A percentile compares a stretch with the other conserved stretches of the same genome.
Evolutionary conservation across 1,140 invertebrate species (phyloP).

Genomic region (Brachionus asplanchnoidis): DNA sequence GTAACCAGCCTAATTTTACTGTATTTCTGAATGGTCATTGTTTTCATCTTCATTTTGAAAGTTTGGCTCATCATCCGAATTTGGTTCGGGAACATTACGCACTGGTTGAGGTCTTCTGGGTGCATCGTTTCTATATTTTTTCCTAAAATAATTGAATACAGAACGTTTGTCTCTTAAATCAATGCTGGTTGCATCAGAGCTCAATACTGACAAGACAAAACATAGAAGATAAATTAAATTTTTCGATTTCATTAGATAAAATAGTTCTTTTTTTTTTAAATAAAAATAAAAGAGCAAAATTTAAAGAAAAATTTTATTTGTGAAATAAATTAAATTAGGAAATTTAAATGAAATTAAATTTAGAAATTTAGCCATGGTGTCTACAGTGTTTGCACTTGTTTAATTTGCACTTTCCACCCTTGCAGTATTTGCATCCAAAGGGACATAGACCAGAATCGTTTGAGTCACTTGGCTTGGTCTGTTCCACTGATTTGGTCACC

Average conservation of each 20-base stretch:
- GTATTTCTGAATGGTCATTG: not conserved
- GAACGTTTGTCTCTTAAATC: not conserved
- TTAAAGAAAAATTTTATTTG: not conserved
- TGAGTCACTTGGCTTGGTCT: not conserved
- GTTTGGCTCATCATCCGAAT: not conserved
- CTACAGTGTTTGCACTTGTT: conserved; percentile 16
- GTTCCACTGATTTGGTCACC: not conserved
- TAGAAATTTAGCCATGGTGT: conserved; percentile 22
- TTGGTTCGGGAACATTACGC: not conserved
- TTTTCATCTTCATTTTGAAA: not conserved
- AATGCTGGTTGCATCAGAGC: not conserved
- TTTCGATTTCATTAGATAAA: not conserved
- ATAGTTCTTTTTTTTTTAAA: not conserved
- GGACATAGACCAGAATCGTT: not conserved
- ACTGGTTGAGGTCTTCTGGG: not conserved
- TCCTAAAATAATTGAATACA: not conserved
- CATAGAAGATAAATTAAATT: not conserved
- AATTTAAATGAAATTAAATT: not conserved
- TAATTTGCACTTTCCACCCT: not conserved
- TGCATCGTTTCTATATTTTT: not conserved
- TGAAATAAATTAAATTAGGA: not conserved
- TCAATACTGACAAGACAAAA: not conserved
- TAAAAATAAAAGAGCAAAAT: not conserved
- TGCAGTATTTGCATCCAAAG: not conserved
- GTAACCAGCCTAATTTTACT: not conserved